Base-by-base conservation (phyloP, 2,797 vertebrate genomes). In the Gadopsis marmoratus region DNA sequence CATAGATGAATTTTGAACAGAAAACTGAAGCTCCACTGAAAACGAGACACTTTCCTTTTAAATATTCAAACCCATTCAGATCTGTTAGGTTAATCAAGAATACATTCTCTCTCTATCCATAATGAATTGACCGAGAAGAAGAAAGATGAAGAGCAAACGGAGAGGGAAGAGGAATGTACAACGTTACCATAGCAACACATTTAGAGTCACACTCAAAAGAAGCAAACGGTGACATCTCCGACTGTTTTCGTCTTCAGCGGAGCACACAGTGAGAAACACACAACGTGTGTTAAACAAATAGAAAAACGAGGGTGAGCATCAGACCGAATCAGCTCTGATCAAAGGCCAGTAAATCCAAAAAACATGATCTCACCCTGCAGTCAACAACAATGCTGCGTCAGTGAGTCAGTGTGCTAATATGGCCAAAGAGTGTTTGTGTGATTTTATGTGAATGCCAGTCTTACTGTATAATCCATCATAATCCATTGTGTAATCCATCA, bases 401-500 rank as follows among this genome's bases (percentile, higher is more conserved):
- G 37, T 64, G 76, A 85, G 47, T 55, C 75, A 63, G 29, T 68
- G 68, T 73, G 64, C 54, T 71, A 41, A 37, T 26, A 61, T 3
- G 21, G 14, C 72, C 8, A 39, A 51, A 58, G 14, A 50, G 23
- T 51, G 74, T 83, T 82, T 80, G 55, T 76, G 51, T 72, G 81
- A 82, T 71, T 67, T 65, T 71, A 60, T 54, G 67, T 69, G 81
- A 81, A 82, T 61, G 78, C 71, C 77, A 74, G 71, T 53, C 9
- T 50, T 54, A 26, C 26, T 26, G 26, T 26, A 77, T 85, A 91
- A 91, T 92, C 90, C 83, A 81, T 91, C 86, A 89, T 88, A 91
- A 92, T 91, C 87, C 85, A 86, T 35, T 39, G 75, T 79, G 81
- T 92, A 92, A 91, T 90, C 86, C 86, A 90, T 93, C 85, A 89